These are phyloP conservation scores for Micronycteris hirsuta DNA, from an alignment of 2,113 vertebrate genomes.

Conservation along the genomic window DNA sequence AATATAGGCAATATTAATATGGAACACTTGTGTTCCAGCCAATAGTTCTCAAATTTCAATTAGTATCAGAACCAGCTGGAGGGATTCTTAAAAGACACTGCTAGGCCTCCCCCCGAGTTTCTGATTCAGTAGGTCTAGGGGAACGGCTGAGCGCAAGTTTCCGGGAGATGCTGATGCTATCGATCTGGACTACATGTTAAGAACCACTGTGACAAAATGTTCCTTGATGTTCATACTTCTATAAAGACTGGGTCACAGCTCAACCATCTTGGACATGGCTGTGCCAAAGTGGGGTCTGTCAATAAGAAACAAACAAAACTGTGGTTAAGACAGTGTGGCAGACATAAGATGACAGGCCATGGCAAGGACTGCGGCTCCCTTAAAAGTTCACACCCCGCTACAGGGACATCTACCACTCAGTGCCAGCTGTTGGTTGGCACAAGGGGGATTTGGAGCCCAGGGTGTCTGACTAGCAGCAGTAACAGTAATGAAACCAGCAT, in stretches of 20 bases:
- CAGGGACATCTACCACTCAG: background rate
- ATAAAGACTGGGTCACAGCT: background rate
- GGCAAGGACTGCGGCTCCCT: rapidly evolving
- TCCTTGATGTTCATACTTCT: background rate
- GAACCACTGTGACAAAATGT: background rate
- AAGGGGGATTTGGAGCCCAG: background rate
- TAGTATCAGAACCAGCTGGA: background rate
- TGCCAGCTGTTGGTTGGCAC: background rate
- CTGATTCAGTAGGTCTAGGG: background rate
- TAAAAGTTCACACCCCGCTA: background rate
- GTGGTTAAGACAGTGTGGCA: background rate
- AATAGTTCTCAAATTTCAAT: background rate
- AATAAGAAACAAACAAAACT: background rate
- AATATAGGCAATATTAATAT: background rate
- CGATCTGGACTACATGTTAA: background rate
- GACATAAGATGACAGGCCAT: too few species aligned
- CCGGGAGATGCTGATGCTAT: background rate
- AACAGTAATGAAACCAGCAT: background rate
- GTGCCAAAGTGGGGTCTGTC: background rate
- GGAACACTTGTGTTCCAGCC: background rate
- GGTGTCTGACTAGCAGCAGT: too few species aligned
- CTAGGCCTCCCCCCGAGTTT: background rate
- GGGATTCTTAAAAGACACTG: background rate
- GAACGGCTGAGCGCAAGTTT: background rate
- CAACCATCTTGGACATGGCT: background rate